Base-by-base conservation (phyloP, 2,888 invertebrate genomes). In the Tetropium fuscum region DNA sequence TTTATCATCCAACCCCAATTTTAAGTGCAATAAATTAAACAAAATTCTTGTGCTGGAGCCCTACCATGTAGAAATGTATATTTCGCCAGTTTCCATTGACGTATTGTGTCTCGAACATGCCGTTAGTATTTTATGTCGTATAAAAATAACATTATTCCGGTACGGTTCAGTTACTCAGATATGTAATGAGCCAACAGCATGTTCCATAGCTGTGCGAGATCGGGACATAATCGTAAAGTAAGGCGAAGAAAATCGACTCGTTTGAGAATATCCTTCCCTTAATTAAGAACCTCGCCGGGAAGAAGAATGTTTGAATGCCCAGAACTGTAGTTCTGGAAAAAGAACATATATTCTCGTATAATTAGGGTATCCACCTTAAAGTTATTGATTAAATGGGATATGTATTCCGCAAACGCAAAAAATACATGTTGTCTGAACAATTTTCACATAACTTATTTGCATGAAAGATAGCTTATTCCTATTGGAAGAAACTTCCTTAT, bases 71-170 rank as follows among this genome's bases (percentile, higher is more conserved):
- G n/a, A 27, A 25, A 6, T 30, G 27, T 44, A 48, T 40, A 51
- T 22, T 27, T 38, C 38, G 27, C 22, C 51, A 10, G 44, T 25
- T 27, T 27, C 48, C 41, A 20, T 18, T 36, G 54, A 44, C 71
- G 71, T 74, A 75, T 75, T 74, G 72, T 70, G 69, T 73, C 72
- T 74, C 67, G 71, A 75, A 74, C 73, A 73, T 74, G 74, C 72
- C 74, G 73, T 76, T 76, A 75, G 75, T 73, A 74, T 74, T 77
- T 77, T 76, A 77, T 76, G 74, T 70, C 71, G 78, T 74, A 76
- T 78, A 78, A 78, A 78, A 78, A 78, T 78, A 71, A 73, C 78
- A 76, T 77, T 77, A 74, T 64, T 67, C 65, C 72, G 71, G 65
- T 68, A 71, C 74, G 76, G 75, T 74, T 77, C 77, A 75, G 73